Percentiles rank a stretch among this genome's conserved stretches.
These are phyloP conservation scores for Morpho achilles DNA, from an alignment of 2,888 invertebrate species.

Conservation along the genomic window DNA sequence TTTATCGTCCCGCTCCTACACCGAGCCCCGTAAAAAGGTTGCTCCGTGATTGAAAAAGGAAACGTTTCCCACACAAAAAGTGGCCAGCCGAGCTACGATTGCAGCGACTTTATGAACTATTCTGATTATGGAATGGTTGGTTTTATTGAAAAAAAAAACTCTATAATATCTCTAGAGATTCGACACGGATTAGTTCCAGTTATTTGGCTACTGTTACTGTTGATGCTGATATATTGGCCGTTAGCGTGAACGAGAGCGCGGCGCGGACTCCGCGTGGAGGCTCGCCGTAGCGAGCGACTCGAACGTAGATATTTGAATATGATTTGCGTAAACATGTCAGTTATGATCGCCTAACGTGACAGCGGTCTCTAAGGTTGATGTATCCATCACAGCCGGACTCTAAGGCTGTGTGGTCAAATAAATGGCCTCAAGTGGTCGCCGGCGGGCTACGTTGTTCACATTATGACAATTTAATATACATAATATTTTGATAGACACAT, in stretches of 20 bases:
- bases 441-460: slow-evolving; percentile 1
- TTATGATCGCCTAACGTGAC: slow-evolving; percentile 29
- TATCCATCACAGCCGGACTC: slow-evolving; percentile 20
- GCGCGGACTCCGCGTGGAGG: slow-evolving; percentile 10
- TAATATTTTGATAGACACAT: no score
- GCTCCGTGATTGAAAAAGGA: slow-evolving; percentile 66
- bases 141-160: slow-evolving; percentile 62
- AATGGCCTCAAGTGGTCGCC: slow-evolving; percentile 2
- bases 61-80: slow-evolving; percentile 62
- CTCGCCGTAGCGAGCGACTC: slow-evolving; percentile 36
- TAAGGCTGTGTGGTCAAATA: background rate
- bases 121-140: slow-evolving; percentile 42
- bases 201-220: slow-evolving; percentile 66
- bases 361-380: slow-evolving; percentile 27
- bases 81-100: slow-evolving; percentile 9
- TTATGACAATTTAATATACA: background rate
- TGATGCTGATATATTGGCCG: slow-evolving; percentile 68
- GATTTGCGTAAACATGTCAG: slow-evolving; percentile 57
- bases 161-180: slow-evolving; percentile 55
- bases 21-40: slow-evolving; percentile 60
- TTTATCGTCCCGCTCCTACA: slow-evolving; percentile 62
- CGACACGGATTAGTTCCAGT: slow-evolving; percentile 65
- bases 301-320: slow-evolving; percentile 42
- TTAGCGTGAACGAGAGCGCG: slow-evolving; percentile 27
- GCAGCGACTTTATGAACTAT: slow-evolving; percentile 30